Percentiles rank a stretch among this genome's conserved stretches.
phyloP scores from a whole-genome alignment of 2,113 vertebrate genomes.

The Eclectus roratus region DNA sequence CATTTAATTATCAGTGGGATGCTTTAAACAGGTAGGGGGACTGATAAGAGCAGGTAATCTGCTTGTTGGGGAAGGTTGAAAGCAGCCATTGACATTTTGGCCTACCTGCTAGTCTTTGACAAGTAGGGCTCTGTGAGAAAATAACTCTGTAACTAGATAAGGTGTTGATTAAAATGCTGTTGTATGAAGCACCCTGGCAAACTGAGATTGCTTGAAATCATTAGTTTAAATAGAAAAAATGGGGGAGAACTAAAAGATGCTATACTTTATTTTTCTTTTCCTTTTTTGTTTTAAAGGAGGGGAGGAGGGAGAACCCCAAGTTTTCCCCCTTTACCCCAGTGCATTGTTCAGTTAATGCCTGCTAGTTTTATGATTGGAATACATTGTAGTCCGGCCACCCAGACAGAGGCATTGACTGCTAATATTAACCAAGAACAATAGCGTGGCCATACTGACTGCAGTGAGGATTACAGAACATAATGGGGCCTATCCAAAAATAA shows the following conservation, averaged over 20 bases:
- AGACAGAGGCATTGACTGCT: slow-evolving; percentile 79
- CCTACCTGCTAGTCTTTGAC: slow-evolving; percentile 52
- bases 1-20: slow-evolving; percentile 91
- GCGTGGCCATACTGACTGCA: slow-evolving; percentile 85
- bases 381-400: slow-evolving; percentile 79
- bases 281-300: neutral
- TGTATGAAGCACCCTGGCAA: neutral
- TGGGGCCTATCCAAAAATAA: slow-evolving; percentile 88
- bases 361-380: slow-evolving; percentile 57
- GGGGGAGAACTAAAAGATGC: neutral
- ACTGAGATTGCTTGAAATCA: slow-evolving; percentile 34
- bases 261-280: neutral
- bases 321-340: neutral
- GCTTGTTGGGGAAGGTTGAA: slow-evolving; percentile 64
- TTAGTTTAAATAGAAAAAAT: neutral
- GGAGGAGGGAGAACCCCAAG: neutral
- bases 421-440: slow-evolving; percentile 89
- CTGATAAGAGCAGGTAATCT: slow-evolving; percentile 75
- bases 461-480: slow-evolving; percentile 95
- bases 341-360: slow-evolving; percentile 50
- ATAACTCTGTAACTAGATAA: slow-evolving; percentile 61
- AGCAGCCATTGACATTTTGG: slow-evolving; percentile 69
- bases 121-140: slow-evolving; percentile 72
- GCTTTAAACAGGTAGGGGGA: slow-evolving; percentile 84
- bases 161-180: slow-evolving; percentile 32